Evolutionary conservation across 2,888 invertebrate genomes (phyloP), one percentile per base, ranked within the genome.

Genomic region (Polia nebulosa): DNA sequence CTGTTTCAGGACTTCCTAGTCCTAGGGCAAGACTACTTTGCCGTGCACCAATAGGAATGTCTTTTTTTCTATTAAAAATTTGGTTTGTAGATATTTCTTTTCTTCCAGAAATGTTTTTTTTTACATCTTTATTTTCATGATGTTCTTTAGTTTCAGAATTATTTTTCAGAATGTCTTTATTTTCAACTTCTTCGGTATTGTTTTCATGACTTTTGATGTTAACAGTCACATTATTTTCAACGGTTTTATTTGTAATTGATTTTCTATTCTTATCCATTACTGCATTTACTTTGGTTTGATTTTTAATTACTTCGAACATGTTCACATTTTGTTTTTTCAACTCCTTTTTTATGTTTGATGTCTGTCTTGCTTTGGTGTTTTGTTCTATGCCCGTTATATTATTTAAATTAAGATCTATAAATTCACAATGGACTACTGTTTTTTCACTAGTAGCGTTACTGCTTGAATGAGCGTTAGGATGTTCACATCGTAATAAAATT

Each of bases 1-100:
- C 69, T 29, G 41, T 25, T 17, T 59, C 64, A 22, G 20, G 15
- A 9, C 5, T 39, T 58, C 15, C 41, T 36, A 41, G n/a, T n/a
- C 39, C 29, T 7, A 29, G 7, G 7, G 4, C 29, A 5, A 29
- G 29, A 29, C 29, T 29, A 7, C 29, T 29, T 29, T 29, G 29
- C n/a, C 39, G 17, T 41, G 39, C 6, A 41, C 17, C n/a, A 41
- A n/a, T n/a, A 41, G 39, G n/a, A 0, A 41, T 41, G n/a, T 41
- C 39, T 41, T 17, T n/a, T 41, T 41, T 41, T 7, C n/a, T 41
- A n/a, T 41, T 41, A 7, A 41, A 41, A n/a, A 41, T 17, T 41
- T 5, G 1, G n/a, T 41, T 41, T 2, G n/a, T 17, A 17, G 39
- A 8, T 41, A 41, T n/a, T 41, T n/a, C n/a, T 8, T 41, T n/a